Percentiles rank a stretch among this genome's conserved stretches.
phyloP scores from a whole-genome alignment of 2,113 vertebrate genomes.

The Cryptomyrus ogoouensis region DNA sequence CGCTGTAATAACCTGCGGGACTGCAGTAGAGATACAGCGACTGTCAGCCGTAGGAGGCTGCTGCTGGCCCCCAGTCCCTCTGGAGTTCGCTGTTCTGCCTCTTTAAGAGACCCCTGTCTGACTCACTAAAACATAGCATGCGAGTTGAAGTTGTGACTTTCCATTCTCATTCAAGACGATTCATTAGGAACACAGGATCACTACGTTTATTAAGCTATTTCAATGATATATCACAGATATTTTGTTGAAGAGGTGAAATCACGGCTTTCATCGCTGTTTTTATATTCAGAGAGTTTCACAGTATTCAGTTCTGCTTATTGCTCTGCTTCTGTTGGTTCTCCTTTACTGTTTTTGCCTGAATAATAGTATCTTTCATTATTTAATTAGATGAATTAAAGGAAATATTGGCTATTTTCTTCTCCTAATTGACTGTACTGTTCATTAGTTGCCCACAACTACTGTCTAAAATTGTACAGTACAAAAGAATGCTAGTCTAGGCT shows the following conservation, averaged over 20 bases:
- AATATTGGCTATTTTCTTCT: background rate
- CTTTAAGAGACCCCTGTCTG: background rate
- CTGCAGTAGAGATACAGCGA: background rate
- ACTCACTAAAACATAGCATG: background rate
- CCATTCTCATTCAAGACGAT: background rate
- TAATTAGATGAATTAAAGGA: background rate
- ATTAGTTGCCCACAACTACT: background rate
- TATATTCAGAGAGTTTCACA: slow-evolving; percentile 11
- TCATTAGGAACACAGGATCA: background rate
- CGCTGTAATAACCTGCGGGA: background rate
- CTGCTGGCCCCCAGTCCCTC: background rate
- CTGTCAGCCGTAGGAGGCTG: background rate
- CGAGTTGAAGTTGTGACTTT: background rate
- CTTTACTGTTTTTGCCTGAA: background rate
- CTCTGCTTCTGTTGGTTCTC: background rate
- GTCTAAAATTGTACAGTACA: background rate
- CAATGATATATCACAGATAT: background rate
- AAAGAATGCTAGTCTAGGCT: background rate
- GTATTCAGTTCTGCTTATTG: slow-evolving; percentile 9
- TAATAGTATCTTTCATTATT: background rate
- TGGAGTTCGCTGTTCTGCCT: background rate
- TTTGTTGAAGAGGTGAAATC: background rate
- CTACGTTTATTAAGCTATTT: background rate
- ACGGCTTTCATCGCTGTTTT: background rate
- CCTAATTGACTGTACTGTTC: background rate